Evolutionary conservation across 2,888 invertebrate genomes (phyloP).

Genomic region (Liopterus haemorrhoidalis): DNA sequence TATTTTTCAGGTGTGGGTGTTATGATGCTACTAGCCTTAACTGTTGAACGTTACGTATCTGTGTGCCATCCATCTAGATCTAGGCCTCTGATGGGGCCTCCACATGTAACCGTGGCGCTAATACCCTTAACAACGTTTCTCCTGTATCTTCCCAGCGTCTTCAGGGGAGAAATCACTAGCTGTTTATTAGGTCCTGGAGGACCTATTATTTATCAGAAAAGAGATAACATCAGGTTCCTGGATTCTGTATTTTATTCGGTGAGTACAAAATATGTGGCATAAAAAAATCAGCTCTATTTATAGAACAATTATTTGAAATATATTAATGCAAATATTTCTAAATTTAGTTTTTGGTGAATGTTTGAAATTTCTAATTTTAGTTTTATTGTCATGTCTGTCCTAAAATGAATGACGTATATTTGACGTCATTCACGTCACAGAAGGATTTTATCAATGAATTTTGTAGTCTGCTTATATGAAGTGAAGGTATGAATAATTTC

Average conservation of each 20-base stretch:
- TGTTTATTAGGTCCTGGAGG: conserved; percentile 50
- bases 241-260: conserved; percentile 51
- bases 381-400: too few species aligned
- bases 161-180: conserved; percentile 55
- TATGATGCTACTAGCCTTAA: conserved; percentile 67
- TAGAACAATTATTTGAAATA: too few species aligned
- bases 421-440: too few species aligned
- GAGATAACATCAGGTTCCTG: conserved; percentile 50
- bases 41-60: conserved; percentile 67
- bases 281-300: too few species aligned
- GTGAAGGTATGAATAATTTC: too few species aligned
- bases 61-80: conserved; percentile 67
- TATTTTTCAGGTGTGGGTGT: conserved; percentile 58
- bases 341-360: too few species aligned
- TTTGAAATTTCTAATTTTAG: too few species aligned
- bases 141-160: conserved; percentile 63
- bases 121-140: conserved; percentile 60
- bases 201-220: conserved; percentile 53
- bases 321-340: too few species aligned
- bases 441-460: too few species aligned
- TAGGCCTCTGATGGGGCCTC: conserved; percentile 59
- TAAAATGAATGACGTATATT: too few species aligned
- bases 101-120: conserved; percentile 57
- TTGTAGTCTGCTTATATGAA: too few species aligned
- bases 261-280: conserved; percentile 27